Base-by-base conservation (phyloP, 2,797 vertebrate species). In the Parauchenoglanis ngamensis region DNA sequence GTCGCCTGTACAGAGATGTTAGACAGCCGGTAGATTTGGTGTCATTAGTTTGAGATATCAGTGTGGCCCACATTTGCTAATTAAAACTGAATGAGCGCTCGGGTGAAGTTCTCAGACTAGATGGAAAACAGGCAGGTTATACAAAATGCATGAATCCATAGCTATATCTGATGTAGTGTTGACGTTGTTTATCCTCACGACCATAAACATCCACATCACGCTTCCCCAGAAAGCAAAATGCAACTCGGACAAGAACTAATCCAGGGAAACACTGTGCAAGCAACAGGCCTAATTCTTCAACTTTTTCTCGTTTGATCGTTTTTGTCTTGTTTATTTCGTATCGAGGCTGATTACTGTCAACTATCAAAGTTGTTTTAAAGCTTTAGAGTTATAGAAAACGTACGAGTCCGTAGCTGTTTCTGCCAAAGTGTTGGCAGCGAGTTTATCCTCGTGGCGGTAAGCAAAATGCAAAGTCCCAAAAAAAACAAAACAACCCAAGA, bases 11-110 rank as follows among this genome's bases (percentile, higher is more conserved):
- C 40, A 21, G 84, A 85, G 75, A 61, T 76, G 72, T 61, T 13
- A n/a, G 57, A 63, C 25, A 76, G 84, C 57, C 10, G n/a, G 56
- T 15, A 73, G 52, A 13, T 52, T 46, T 31, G n/a, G 83, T 80
- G 56, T 85, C 54, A 85, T 88, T 21, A 54, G 85, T 87, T 87
- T 81, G 76, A 65, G 83, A 88, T 85, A 85, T 88, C 87, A 72
- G 83, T 80, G 87, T 88, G 65, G 75, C 76, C 46, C 63, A 80
- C 87, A 79, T 67, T 88, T 65, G 31, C 56, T 80, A 61, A 88
- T 84, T 81, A 82, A 85, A 85, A 85, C 56, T 85, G 68, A 82
- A 76, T 83, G 84, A 86, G 84, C 59, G 31, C 57, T 85, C 31
- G 10, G 25, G 59, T 84, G 72, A 78, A 72, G n/a, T 75, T 73